Conservation (phyloP, 2,888 invertebrate species). For the Leucophora obtusa region DNA sequence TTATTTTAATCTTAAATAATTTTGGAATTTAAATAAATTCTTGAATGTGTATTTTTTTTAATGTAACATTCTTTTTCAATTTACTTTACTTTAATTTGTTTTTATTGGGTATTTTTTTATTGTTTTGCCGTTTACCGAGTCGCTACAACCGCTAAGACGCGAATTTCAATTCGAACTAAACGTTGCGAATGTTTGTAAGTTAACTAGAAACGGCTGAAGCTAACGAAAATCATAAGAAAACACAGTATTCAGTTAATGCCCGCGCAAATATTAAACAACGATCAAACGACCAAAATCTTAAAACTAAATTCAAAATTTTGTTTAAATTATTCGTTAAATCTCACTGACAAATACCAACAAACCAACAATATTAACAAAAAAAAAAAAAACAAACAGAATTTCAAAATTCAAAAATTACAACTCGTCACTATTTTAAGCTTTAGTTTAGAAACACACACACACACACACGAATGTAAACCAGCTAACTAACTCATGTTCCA, state of each 20-base stretch:
- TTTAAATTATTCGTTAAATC: slow-evolving; percentile 7
- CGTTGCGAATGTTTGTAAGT: slow-evolving; percentile 51
- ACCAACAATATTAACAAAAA: not conserved
- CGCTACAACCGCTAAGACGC: slow-evolving; percentile 74
- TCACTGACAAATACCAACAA: slow-evolving; percentile 1
- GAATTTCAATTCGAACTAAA: slow-evolving; percentile 75
- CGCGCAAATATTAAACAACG: slow-evolving; percentile 22
- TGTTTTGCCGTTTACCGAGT: slow-evolving; percentile 53
- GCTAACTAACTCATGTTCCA: not conserved
- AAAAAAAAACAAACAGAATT: slow-evolving; percentile 30
- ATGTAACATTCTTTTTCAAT: not conserved
- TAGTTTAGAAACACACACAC: not conserved
- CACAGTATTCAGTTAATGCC: slow-evolving; percentile 38
- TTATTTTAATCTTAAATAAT: not conserved
- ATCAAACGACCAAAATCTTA: slow-evolving; percentile 24
- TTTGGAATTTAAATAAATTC: not conserved
- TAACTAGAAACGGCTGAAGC: slow-evolving; percentile 57
- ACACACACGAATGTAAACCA: not conserved
- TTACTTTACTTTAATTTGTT: slow-evolving; percentile 23
- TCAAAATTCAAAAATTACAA: slow-evolving; percentile 33
- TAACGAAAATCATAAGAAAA: slow-evolving; percentile 18
- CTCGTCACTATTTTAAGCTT: slow-evolving; percentile 42
- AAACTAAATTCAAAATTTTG: slow-evolving; percentile 35
- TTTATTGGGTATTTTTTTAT: too few relatives aligned
- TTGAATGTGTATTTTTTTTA: not conserved